Evolutionary conservation across 2,113 vertebrate species (phyloP).

Genomic region (Microcebus jonahi): DNA sequence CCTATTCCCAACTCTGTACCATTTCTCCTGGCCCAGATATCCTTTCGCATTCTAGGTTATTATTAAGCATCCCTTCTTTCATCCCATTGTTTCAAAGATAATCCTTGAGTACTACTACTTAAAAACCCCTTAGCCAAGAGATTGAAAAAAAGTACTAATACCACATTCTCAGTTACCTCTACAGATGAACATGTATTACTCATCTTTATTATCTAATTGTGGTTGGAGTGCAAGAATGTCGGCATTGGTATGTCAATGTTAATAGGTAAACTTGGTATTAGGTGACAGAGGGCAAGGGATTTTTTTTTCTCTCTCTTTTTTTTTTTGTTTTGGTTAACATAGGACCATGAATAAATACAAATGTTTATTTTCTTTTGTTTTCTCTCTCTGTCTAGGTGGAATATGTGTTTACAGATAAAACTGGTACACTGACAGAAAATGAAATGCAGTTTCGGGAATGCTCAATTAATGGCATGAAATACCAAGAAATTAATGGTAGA

Average conservation of each 20-base stretch:
- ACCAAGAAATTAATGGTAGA: slow-evolving; percentile 95
- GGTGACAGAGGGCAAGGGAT: background rate
- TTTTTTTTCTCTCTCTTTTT: background rate
- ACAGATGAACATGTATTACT: background rate
- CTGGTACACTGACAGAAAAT: slow-evolving; percentile 98
- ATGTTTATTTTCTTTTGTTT: slow-evolving; percentile 46
- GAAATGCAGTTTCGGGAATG: slow-evolving; percentile 99
- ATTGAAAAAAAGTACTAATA: background rate
- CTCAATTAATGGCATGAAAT: slow-evolving; percentile 96
- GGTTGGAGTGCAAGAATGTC: background rate
- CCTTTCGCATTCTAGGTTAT: background rate
- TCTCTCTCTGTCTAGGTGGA: slow-evolving; percentile 89
- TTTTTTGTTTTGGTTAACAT: background rate
- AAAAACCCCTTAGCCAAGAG: background rate
- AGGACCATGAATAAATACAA: background rate
- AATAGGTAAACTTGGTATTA: slow-evolving; percentile 11
- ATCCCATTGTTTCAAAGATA: background rate
- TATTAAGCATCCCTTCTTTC: background rate
- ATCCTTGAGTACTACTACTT: background rate
- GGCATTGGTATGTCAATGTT: background rate
- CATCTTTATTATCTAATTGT: slow-evolving; percentile 1
- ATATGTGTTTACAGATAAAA: slow-evolving; percentile 99
- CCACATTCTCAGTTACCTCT: background rate
- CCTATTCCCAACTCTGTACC: background rate
- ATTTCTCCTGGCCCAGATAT: background rate